These are phyloP conservation scores for Chymomyza fuscimana DNA, from an alignment of 2,888 invertebrate genomes.

Conservation along the genomic window DNA sequence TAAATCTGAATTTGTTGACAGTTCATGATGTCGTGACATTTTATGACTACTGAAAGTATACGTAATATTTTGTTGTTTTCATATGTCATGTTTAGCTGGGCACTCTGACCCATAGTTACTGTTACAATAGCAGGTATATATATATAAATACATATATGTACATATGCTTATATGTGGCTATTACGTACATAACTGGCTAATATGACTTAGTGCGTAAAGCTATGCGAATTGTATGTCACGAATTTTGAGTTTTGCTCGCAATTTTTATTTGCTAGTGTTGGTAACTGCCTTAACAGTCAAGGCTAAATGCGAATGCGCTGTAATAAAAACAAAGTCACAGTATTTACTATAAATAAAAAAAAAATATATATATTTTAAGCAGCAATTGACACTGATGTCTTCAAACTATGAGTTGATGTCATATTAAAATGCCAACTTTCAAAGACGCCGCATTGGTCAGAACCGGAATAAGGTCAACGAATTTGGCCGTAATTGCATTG, in stretches of 20 bases:
- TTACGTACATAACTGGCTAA: background rate
- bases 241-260: background rate
- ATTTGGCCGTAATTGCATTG: background rate
- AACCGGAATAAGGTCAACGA: background rate
- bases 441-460: background rate
- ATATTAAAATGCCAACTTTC: background rate
- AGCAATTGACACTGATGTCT: background rate
- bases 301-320: background rate
- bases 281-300: background rate
- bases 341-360: background rate
- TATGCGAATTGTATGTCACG: background rate
- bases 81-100: background rate
- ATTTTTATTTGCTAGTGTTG: background rate
- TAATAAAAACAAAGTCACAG: background rate
- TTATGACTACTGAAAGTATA: conserved; percentile 7
- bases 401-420: background rate
- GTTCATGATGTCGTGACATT: background rate
- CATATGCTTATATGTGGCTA: background rate
- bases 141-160: background rate
- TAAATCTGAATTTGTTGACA: conserved; percentile 23
- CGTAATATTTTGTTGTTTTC: conserved; percentile 26
- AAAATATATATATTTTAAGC: background rate
- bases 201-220: background rate
- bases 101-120: no score
- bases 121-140: background rate